A percentile compares a stretch with the other conserved stretches of the same genome.
Evolutionary conservation across 1,140 invertebrate genomes (phyloP).

Genomic region (Panagrolaimus sp.): DNA sequence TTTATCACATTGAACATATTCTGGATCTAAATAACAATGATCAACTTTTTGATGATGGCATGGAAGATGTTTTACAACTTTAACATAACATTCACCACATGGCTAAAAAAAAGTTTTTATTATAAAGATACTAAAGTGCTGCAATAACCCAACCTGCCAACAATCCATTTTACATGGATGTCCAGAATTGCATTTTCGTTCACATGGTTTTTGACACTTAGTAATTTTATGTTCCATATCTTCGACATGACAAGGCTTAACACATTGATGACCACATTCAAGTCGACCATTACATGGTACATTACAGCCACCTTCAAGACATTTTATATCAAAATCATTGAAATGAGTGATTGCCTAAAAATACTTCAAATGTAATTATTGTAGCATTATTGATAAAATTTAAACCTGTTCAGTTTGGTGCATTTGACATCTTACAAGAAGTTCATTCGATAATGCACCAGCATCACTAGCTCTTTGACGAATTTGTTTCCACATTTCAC

Average conservation of each 20-base stretch:
- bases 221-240: conserved; percentile 17
- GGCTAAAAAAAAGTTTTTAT: conserved; percentile 6
- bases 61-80: conserved; percentile 19
- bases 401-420: conserved; percentile 25
- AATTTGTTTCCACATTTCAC: conserved; percentile 60
- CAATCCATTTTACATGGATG: conserved; percentile 34
- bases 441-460: conserved; percentile 12
- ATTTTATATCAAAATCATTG: conserved; percentile 32
- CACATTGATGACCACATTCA: conserved; percentile 29
- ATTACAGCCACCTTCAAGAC: conserved; percentile 26
- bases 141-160: conserved; percentile 16
- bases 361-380: conserved; percentile 46
- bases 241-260: conserved; percentile 23
- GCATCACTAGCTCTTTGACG: conserved; percentile 35
- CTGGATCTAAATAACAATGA: neutral
- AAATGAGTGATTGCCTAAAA: conserved; percentile 17
- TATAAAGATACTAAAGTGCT: neutral
- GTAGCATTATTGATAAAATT: conserved; percentile 60
- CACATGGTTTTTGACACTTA: conserved; percentile 21
- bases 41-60: conserved; percentile 20
- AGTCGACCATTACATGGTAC: conserved; percentile 21
- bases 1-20: conserved; percentile 13
- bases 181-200: conserved; percentile 14
- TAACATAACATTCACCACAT: conserved; percentile 23
- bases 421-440: too few species aligned